A percentile compares a stretch with the other conserved stretches of the same genome.
These are phyloP conservation scores for Diadegma fenestrale DNA, from an alignment of 2,888 invertebrate species.

Conservation along the genomic window DNA sequence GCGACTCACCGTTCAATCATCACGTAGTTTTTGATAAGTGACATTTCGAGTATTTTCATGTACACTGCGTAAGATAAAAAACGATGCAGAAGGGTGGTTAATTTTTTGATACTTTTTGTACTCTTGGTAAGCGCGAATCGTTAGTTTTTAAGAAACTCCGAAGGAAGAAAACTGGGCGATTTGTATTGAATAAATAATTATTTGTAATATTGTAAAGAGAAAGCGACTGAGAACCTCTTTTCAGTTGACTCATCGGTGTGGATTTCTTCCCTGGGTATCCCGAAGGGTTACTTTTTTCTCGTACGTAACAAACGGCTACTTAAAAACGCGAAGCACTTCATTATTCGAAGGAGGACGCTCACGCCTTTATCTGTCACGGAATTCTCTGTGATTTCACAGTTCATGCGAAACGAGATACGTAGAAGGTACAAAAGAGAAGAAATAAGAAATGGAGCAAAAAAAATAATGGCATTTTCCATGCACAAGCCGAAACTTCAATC, in stretches of 20 bases:
- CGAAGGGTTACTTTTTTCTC: constrained; percentile 28
- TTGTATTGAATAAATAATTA: constrained; percentile 68
- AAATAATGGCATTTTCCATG: constrained; percentile 24
- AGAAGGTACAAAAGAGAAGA: constrained; percentile 22
- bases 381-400: constrained; percentile 47
- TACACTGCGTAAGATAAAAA: not conserved
- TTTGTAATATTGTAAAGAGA: constrained; percentile 36
- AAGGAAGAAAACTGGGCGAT: constrained; percentile 31
- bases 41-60: constrained; percentile 49
- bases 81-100: constrained; percentile 29
- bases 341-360: constrained; percentile 55
- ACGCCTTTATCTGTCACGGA: constrained; percentile 62
- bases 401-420: constrained; percentile 49
- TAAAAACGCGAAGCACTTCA: constrained; percentile 52
- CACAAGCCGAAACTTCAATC: constrained; percentile 3
- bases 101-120: constrained; percentile 65
- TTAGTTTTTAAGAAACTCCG: constrained; percentile 67
- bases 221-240: constrained; percentile 33
- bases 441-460: not conserved
- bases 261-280: not conserved
- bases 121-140: constrained; percentile 56
- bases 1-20: constrained; percentile 16
- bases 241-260: constrained; percentile 12
- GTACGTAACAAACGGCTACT: constrained; percentile 30
- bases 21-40: not conserved